phyloP scores from a whole-genome alignment of 2,888 invertebrate species.

The Cyaniris semiargus region DNA sequence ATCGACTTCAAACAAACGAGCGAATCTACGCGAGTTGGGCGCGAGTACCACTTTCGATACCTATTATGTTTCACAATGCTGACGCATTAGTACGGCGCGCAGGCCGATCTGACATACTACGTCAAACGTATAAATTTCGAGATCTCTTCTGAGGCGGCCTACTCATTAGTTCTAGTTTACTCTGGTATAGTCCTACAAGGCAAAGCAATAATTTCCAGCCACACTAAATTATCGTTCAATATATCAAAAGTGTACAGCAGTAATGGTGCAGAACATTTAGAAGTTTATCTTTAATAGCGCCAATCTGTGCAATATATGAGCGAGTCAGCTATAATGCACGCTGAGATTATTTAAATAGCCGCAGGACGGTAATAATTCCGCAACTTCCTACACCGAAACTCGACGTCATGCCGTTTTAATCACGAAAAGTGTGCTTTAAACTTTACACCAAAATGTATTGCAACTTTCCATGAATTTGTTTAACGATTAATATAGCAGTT shows the following conservation, averaged over 20 bases:
- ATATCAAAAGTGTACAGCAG: slow-evolving; percentile 2
- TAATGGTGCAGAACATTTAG: slow-evolving; percentile 19
- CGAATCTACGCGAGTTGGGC: too few relatives aligned
- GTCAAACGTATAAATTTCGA: too few relatives aligned
- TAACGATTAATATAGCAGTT: not conserved
- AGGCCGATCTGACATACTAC: too few relatives aligned
- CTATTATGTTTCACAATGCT: too few relatives aligned
- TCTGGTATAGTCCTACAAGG: too few relatives aligned
- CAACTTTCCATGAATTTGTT: not conserved
- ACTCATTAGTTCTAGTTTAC: too few relatives aligned
- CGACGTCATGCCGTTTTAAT: slow-evolving; percentile 23
- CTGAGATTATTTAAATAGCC: slow-evolving; percentile 34
- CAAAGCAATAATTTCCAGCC: not conserved
- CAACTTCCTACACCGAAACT: slow-evolving; percentile 29
- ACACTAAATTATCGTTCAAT: slow-evolving; percentile 1
- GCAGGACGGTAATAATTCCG: slow-evolving; percentile 33
- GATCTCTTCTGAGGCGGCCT: too few relatives aligned
- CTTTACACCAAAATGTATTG: slow-evolving; percentile 4
- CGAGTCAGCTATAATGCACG: slow-evolving; percentile 31
- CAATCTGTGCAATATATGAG: slow-evolving; percentile 32
- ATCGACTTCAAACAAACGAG: too few relatives aligned
- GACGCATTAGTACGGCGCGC: too few relatives aligned
- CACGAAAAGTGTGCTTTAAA: slow-evolving; percentile 19
- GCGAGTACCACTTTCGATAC: too few relatives aligned
- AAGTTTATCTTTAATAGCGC: slow-evolving; percentile 32